These are phyloP conservation scores for Actenoides hombroni DNA, from an alignment of 2,113 vertebrate genomes.

Conservation along the genomic window DNA sequence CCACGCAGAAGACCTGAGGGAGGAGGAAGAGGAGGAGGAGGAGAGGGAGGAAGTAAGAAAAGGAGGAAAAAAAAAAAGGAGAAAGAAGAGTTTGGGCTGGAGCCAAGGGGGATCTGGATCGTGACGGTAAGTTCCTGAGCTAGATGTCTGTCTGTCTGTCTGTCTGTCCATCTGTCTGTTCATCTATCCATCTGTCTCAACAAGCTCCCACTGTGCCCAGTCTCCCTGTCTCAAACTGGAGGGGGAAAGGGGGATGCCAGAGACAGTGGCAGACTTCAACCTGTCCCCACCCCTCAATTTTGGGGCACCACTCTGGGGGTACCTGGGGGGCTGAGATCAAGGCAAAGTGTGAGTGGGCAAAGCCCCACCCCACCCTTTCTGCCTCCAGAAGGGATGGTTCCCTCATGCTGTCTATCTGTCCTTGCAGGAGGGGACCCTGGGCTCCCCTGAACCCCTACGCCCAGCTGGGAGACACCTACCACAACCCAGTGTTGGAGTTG, in stretches of 20 bases:
- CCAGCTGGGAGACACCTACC: background rate
- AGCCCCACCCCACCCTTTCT: background rate
- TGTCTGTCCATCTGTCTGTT: background rate
- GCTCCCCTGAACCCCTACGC: background rate
- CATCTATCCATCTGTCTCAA: background rate
- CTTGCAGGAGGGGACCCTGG: background rate
- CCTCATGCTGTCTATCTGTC: background rate
- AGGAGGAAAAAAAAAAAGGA: background rate
- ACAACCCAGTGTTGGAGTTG: background rate
- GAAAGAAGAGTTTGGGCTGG: background rate
- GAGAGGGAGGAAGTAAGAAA: background rate
- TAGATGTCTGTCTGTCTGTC: background rate
- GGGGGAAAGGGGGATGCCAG: too few species aligned
- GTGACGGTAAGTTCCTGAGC: background rate
- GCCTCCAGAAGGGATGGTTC: background rate
- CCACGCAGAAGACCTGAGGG: background rate
- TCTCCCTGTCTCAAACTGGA: background rate
- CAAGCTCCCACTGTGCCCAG: accelerated
- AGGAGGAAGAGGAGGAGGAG: background rate
- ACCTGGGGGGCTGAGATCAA: background rate
- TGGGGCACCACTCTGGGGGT: accelerated
- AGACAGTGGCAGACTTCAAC: background rate
- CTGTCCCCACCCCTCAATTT: background rate
- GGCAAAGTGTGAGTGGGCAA: background rate
- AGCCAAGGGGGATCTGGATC: background rate